Evolutionary conservation across 2,888 invertebrate species (phyloP).

Genomic region (Sialis fuliginosa): DNA sequence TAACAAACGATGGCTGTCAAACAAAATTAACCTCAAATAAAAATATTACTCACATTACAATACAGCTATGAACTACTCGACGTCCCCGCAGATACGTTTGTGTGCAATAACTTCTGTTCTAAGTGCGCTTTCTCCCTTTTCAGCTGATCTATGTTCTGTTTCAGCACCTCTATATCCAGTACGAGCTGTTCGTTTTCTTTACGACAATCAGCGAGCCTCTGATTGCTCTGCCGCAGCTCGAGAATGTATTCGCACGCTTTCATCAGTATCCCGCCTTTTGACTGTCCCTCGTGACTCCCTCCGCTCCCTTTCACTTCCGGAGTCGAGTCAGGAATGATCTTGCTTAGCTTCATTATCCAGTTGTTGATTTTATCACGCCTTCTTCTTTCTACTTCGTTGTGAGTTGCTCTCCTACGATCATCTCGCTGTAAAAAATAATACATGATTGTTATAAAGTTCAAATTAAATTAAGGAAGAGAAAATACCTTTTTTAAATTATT

Average conservation of each 20-base stretch:
- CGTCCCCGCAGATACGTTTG: too few relatives aligned
- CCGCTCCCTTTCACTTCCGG: constrained; percentile 40
- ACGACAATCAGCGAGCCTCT: constrained; percentile 41
- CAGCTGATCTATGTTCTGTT: constrained; percentile 52
- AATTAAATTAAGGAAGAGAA: not conserved
- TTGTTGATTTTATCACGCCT: constrained; percentile 91
- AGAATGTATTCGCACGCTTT: constrained; percentile 91
- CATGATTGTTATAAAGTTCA: not conserved
- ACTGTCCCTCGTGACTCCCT: constrained; percentile 46
- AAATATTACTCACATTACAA: too few relatives aligned
- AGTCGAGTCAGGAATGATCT: constrained; percentile 58
- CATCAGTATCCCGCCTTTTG: constrained; percentile 88
- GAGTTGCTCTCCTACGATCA: constrained; percentile 77
- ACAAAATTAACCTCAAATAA: too few relatives aligned
- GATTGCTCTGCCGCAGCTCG: constrained; percentile 63
- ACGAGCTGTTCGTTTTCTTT: constrained; percentile 54
- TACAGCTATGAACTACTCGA: too few relatives aligned
- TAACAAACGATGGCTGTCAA: too few relatives aligned
- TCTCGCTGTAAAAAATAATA: constrained; percentile 41
- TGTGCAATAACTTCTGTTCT: constrained; percentile 33
- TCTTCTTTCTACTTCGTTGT: constrained; percentile 89
- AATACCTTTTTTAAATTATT: constrained; percentile 41
- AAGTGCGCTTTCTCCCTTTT: constrained; percentile 61
- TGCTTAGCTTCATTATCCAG: constrained; percentile 87
- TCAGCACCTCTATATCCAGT: constrained; percentile 49